Conservation (phyloP, 2,113 vertebrate genomes). For the Narcine bancroftii region DNA sequence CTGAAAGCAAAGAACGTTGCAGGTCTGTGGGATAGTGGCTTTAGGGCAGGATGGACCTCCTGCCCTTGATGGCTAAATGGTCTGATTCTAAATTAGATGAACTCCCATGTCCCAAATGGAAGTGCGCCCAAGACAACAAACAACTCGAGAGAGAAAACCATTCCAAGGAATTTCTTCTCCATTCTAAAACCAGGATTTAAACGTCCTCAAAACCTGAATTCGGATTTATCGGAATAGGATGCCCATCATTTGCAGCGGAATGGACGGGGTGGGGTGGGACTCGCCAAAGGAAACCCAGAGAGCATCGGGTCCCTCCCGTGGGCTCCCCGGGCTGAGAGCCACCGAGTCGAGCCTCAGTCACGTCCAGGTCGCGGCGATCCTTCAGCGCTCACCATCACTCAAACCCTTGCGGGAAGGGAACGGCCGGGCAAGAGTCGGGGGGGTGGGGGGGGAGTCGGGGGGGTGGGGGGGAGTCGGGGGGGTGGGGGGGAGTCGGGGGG, state of each 20-base stretch:
- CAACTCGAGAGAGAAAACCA: neutral
- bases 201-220: neutral
- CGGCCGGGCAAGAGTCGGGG: neutral
- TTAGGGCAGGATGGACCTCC: neutral
- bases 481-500: too few species aligned
- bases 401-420: too few species aligned
- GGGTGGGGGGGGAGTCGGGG: too few species aligned
- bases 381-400: too few species aligned
- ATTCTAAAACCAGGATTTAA: neutral
- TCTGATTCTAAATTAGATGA: neutral
- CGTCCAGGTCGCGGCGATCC: neutral
- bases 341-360: neutral
- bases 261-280: neutral
- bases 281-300: neutral
- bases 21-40: neutral
- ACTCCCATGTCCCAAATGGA: neutral
- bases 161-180: neutral
- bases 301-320: neutral
- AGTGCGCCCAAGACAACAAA: neutral
- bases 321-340: neutral
- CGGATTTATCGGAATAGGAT: neutral
- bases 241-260: too few species aligned
- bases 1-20: neutral
- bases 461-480: too few species aligned
- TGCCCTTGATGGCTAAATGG: neutral